These are phyloP conservation scores for Pangasius larnaudii DNA, from an alignment of 2,797 vertebrate species.

Conservation along the genomic window DNA sequence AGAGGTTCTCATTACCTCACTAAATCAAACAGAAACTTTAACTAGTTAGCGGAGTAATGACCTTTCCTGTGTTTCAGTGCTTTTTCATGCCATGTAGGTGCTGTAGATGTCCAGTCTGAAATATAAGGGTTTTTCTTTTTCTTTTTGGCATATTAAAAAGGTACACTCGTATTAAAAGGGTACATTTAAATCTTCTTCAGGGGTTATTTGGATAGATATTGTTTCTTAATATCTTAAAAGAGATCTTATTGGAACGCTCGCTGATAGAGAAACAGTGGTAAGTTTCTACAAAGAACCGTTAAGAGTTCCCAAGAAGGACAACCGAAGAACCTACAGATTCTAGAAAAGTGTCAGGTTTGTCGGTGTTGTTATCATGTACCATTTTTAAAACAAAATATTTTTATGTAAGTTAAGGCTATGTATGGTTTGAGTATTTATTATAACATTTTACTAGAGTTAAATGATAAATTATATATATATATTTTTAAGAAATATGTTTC, in stretches of 20 bases:
- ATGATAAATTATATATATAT: neutral
- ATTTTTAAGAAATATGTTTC: neutral
- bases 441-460: neutral
- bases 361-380: neutral
- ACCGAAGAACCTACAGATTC: neutral
- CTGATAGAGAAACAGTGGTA: neutral
- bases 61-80: neutral
- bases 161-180: neutral
- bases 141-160: neutral
- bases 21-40: neutral
- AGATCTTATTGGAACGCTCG: neutral
- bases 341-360: neutral
- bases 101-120: neutral
- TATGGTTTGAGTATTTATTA: neutral
- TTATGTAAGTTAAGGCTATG: neutral
- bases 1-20: neutral
- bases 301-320: neutral
- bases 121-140: neutral
- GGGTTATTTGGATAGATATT: neutral
- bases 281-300: neutral
- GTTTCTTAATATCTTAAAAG: neutral
- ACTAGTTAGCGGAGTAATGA: neutral
- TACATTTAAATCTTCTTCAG: neutral
- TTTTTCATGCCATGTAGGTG: neutral
- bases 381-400: neutral